Base-by-base conservation (phyloP, 2,797 vertebrate species). In the Amazona ochrocephala region DNA sequence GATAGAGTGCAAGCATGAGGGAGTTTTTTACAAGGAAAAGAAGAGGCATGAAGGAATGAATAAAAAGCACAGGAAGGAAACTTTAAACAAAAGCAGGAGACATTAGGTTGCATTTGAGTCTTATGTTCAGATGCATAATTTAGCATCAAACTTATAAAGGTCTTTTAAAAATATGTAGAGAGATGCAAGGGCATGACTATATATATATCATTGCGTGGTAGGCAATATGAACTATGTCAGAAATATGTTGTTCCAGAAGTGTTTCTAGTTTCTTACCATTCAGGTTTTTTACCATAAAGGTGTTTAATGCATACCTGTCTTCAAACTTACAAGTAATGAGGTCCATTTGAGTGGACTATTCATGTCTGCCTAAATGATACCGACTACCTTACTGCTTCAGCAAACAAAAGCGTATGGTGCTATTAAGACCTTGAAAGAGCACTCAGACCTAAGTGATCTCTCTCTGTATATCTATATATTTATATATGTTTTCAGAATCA, bases 151-250 rank as follows among this genome's bases (percentile, higher is more conserved):
- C 7, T 24, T 51, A 39, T 10, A 88, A 65, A 41, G 65, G 48
- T 45, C 3, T 11, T 83, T 56, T 73, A 42, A 75, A 80, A 84
- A 27, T 66, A 18, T 0, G 4, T 5, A 2, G 11, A 60, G 32
- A 41, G 37, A 20, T 29, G 13, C 17, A 45, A 34, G 23, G 11
- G 18, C 62, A 20, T 24, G 67, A 16, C 8, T 56, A 3, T 29
- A 3, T 73, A 1, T 34, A 26, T 50, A 1, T 21, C 0, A 0
- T 16, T 34, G 34, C 4, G 13, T 51, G 29, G 29, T 58, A 56
- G 48, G n/a, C 34, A 47, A 0, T 32, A 19, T 34, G 12, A 71
- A 50, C n/a, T 84, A 27, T 62, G 64, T 39, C 61, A 50, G 7
- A 41, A 37, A 9, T 10, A 17, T 34, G 34, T 14, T 19, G 45